A percentile compares a stretch with the other conserved stretches of the same genome.
These are phyloP conservation scores for Drosophila quadrilineata DNA, from an alignment of 1,140 invertebrate species.

Conservation along the genomic window DNA sequence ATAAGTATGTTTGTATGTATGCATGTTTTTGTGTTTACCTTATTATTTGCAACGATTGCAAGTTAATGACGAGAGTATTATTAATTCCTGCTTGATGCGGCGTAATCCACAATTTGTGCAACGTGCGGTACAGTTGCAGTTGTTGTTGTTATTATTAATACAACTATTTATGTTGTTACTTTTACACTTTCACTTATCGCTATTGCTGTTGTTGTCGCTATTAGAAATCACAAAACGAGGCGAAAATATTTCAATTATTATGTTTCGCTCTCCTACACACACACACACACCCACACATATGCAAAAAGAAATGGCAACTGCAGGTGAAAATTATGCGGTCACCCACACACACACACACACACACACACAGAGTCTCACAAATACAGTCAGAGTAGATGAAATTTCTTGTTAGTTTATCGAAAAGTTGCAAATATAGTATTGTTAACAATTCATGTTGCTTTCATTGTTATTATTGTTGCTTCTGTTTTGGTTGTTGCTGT, in stretches of 20 bases:
- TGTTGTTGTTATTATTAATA: constrained; percentile 12
- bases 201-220: constrained; percentile 29
- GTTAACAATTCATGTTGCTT: constrained; percentile 4
- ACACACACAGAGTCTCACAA: too few species aligned
- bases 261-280: constrained; percentile 46
- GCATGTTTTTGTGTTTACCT: constrained; percentile 26
- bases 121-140: constrained; percentile 17
- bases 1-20: background rate
- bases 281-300: background rate
- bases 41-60: constrained; percentile 22
- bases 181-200: constrained; percentile 62
- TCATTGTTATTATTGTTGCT: constrained; percentile 8
- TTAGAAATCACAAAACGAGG: constrained; percentile 48
- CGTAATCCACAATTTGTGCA: constrained; percentile 38
- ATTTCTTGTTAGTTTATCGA: constrained; percentile 16
- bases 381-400: too few species aligned
- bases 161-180: constrained; percentile 30
- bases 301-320: constrained; percentile 34
- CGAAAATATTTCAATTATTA: constrained; percentile 43
- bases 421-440: constrained; percentile 18
- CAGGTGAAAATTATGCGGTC: constrained; percentile 46
- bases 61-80: constrained; percentile 20
- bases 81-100: constrained; percentile 24
- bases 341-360: too few species aligned
- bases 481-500: constrained; percentile 12